Base-by-base conservation (phyloP, 1,140 invertebrate species). In the Augochlora pura region DNA sequence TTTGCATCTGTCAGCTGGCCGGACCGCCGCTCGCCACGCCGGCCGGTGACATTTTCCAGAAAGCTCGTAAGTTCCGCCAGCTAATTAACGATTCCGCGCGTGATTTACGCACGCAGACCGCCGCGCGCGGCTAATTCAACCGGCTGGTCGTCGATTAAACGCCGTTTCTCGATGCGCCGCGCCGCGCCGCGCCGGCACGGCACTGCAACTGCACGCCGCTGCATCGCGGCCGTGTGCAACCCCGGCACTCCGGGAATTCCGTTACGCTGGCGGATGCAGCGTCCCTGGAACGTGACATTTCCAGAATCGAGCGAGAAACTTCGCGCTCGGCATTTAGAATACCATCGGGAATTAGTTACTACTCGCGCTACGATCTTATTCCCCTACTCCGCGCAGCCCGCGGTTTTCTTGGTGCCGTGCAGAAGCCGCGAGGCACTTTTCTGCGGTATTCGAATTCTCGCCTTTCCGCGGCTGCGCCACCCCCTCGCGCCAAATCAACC, bases 251-350 rank as follows among this genome's bases (percentile, higher is more conserved):
- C 7, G 32, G 25, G 84, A 81, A 85, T 85, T 84, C 84, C 73
- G 84, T 77, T 78, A 23, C 59, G 68, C 57, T 70, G 62, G 77
- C 64, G 68, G 68, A 71, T 69, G 71, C 49, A 38, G 57, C 60
- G 77, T 63, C 52, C 16, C 18, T 73, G 84, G 87, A 85, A 84
- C 87, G 86, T 91, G 91, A 91, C 91, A 91, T 91, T 91, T 90
- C 86, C 86, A 91, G 89, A 88, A 90, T 91, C 87, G 85, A 89
- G 82, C 79, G 85, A 87, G 87, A 89, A 88, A 89, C 90, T 86
- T 87, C 86, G 79, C 70, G 68, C 62, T 32, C 77, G 67, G 72
- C 82, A 85, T 85, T 85, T 85, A 84, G 84, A 89, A 89, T 91
- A 86, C 87, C 88, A 84, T 27, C 66, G 71, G 79, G 83, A 87